Percentiles rank a stretch among this genome's conserved stretches.
Evolutionary conservation across 2,113 vertebrate genomes (phyloP).

Genomic region (Rhabdornis inornatus): DNA sequence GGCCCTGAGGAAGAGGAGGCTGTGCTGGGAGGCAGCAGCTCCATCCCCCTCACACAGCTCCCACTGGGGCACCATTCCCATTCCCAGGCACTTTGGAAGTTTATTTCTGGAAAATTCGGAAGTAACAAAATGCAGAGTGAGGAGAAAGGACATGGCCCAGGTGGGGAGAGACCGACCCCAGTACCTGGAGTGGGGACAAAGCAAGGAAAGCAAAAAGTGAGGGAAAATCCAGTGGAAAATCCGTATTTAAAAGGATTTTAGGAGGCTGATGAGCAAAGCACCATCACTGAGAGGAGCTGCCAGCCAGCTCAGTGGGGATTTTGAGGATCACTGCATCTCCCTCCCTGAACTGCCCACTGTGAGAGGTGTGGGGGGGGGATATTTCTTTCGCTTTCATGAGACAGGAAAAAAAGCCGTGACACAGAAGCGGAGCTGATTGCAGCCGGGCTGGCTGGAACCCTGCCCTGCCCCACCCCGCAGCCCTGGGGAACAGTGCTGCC

Average conservation of each 20-base stretch:
- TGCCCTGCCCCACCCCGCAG: not conserved
- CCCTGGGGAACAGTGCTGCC: not conserved
- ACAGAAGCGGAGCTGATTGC: accelerated
- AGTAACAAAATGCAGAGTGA: not conserved
- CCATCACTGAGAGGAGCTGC: not conserved
- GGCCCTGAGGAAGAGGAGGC: not conserved
- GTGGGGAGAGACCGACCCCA: accelerated
- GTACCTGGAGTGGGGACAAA: not conserved
- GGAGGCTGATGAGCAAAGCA: not conserved
- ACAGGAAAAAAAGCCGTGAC: not conserved
- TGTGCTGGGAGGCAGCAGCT: not conserved
- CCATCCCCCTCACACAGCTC: not conserved
- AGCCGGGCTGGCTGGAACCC: not conserved
- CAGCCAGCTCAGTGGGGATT: not conserved
- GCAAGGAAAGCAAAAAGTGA: not conserved
- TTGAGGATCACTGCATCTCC: not conserved
- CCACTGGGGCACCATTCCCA: not conserved
- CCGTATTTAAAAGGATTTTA: not conserved
- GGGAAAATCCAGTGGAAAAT: not conserved
- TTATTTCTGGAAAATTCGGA: not conserved
- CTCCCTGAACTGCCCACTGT: accelerated
- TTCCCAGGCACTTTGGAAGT: not conserved
- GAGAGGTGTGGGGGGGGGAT: accelerated
- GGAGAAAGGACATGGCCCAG: not conserved
- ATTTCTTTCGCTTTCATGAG: not conserved